Conservation (phyloP, 2,888 invertebrate genomes). For the Rhingia campestris region DNA sequence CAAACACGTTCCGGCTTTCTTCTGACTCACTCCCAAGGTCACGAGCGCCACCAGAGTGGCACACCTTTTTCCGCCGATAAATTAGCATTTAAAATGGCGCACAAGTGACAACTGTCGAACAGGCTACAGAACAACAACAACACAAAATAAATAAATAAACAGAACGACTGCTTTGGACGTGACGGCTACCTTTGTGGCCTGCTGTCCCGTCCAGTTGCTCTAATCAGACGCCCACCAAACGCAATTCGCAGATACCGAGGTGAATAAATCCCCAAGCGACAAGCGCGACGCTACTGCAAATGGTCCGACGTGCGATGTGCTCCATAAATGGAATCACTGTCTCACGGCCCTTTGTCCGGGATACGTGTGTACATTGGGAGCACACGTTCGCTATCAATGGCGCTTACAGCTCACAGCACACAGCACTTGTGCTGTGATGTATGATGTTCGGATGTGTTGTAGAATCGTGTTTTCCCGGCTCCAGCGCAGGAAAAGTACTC, state of each 20-base stretch:
- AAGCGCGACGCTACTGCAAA: constrained; percentile 32
- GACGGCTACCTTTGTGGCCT: constrained; percentile 56
- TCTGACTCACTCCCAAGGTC: constrained; percentile 55
- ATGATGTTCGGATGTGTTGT: constrained; percentile 46
- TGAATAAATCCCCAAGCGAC: constrained; percentile 60
- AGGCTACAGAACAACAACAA: background rate
- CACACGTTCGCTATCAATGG: background rate
- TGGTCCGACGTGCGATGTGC: constrained; percentile 38
- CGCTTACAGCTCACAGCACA: constrained; percentile 3
- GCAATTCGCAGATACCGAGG: constrained; percentile 54
- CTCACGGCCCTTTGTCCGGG: constrained; percentile 49
- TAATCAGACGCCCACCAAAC: constrained; percentile 66
- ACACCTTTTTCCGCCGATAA: constrained; percentile 63
- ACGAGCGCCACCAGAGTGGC: constrained; percentile 38
- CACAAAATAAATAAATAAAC: constrained; percentile 7
- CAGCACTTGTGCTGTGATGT: constrained; percentile 35
- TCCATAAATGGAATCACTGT: constrained; percentile 60
- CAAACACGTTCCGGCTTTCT: constrained; percentile 41
- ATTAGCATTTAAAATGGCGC: constrained; percentile 63
- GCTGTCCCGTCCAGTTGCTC: constrained; percentile 6
- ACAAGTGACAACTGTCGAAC: constrained; percentile 54
- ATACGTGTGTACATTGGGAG: background rate
- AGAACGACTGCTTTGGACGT: constrained; percentile 52
- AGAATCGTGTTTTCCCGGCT: constrained; percentile 38
- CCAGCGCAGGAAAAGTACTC: constrained; percentile 66